Evolutionary conservation across 2,888 invertebrate genomes (phyloP), one percentile per base, ranked within the genome.

Genomic region (Ashinkailepas kermadecensis): DNA sequence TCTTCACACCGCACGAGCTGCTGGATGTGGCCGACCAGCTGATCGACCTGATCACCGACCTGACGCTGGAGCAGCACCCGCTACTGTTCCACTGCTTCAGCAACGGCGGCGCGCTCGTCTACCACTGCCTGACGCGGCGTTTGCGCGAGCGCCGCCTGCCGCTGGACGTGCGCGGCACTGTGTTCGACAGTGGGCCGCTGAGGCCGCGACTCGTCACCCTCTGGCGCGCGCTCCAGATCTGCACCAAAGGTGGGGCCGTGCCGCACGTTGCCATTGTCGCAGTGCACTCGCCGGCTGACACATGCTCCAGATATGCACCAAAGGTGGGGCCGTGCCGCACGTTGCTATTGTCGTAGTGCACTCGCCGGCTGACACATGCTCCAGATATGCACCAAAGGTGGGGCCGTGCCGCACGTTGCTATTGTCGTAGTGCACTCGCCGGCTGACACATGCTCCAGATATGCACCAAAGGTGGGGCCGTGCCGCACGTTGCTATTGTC

Each of bases 41-140:
- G 79, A 88, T 92, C 8, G 91, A 92, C 86, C 87, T 92, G 56
- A 88, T 93, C 81, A 87, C 89, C 70, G 92, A 93, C 83, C 90
- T 92, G 87, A 91, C 91, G 85, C 89, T 93, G 83, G 91, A 92
- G 86, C 89, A 90, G 65, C 92, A 92, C 87, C 93, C 93, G 11
- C 89, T 93, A 81, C 90, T 93, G 83, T 91, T 93, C 86, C 93
- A 93, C 86, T 90, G 92, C 82, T 93, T 93, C 86, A 93, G 93
- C 83, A 93, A 93, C 86, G 92, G 93, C 15, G 93, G 93, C 25
- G 91, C 92, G 11, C 91, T 91, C 86, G 88, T 93, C 15, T 93
- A 93, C 86, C 91, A 91, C 84, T 91, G 92, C 86, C 91, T 93
- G 84, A 91, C 91, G 67, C 86, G 74, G 10, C 74, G 74, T 9